phyloP scores from a whole-genome alignment of 2,888 invertebrate species.

The Lacanobia wlatinum region DNA sequence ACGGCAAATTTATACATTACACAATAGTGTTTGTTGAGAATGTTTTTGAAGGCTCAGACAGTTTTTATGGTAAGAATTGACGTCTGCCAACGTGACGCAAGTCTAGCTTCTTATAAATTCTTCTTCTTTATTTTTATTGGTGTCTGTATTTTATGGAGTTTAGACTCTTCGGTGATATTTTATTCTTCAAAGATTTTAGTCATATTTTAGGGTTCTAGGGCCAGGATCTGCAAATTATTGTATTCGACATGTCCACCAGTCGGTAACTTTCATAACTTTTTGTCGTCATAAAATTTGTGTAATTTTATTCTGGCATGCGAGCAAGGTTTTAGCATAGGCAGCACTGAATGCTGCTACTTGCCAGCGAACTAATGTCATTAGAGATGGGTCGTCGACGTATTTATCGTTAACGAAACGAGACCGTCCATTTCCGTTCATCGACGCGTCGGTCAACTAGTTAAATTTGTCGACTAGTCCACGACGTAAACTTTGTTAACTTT shows the following conservation, averaged over 20 bases:
- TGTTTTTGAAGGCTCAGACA: conserved; percentile 55
- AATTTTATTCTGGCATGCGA: no score
- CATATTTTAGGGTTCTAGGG: not conserved
- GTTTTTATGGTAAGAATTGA: conserved; percentile 65
- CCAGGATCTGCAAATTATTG: not conserved
- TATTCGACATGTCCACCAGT: not conserved
- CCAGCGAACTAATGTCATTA: conserved; percentile 12
- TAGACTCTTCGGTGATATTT: not conserved
- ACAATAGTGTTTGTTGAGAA: conserved; percentile 69
- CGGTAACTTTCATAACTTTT: no score
- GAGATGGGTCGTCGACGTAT: no score
- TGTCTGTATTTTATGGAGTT: conserved; percentile 1
- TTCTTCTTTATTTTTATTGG: conserved; percentile 35
- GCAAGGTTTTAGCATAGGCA: not conserved
- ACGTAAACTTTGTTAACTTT: no score
- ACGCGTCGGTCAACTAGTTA: no score
- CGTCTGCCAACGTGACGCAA: conserved; percentile 57
- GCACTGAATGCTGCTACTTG: not conserved
- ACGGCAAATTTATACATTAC: conserved; percentile 86
- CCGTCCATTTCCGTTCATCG: no score
- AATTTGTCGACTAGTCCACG: no score
- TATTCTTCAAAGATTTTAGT: not conserved
- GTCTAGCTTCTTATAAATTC: conserved; percentile 38
- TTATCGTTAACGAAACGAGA: no score
- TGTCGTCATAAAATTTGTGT: no score